These are phyloP conservation scores for Nesoenas mayeri DNA, from an alignment of 2,113 vertebrate genomes.

Conservation along the genomic window DNA sequence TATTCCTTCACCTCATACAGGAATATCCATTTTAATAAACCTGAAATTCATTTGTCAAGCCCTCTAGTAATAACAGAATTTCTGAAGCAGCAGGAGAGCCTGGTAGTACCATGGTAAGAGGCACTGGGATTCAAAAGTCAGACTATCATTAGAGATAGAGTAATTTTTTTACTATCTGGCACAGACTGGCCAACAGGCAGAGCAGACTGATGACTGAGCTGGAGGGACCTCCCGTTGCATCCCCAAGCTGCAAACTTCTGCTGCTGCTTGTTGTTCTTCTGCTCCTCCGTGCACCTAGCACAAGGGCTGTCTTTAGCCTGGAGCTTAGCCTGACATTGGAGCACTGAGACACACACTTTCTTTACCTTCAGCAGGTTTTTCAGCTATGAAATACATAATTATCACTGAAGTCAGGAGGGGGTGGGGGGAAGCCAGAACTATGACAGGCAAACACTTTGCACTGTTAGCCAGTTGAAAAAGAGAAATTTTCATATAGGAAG, in stretches of 20 bases:
- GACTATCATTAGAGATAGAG: not conserved
- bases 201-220: not conserved
- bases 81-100: not conserved
- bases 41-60: not conserved
- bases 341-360: conserved; percentile 22
- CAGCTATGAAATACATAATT: conserved; percentile 46
- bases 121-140: not conserved
- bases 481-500: not conserved
- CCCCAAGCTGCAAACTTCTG: conserved; percentile 16
- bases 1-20: not conserved
- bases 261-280: conserved; percentile 34
- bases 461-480: not conserved
- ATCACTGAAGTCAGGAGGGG: not conserved
- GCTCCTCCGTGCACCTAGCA: conserved; percentile 40
- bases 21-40: not conserved
- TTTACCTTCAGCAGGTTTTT: conserved; percentile 53
- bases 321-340: conserved; percentile 44
- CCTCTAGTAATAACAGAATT: not conserved
- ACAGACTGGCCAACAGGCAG: conserved; percentile 12
- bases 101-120: not conserved
- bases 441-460: not conserved
- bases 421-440: not conserved
- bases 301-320: conserved; percentile 61
- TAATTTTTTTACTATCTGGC: conserved; percentile 2
- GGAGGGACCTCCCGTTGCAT: conserved; percentile 21